Evolutionary conservation across 2,113 vertebrate species (phyloP).

Genomic region (Telmatochromis brachygnathus): DNA sequence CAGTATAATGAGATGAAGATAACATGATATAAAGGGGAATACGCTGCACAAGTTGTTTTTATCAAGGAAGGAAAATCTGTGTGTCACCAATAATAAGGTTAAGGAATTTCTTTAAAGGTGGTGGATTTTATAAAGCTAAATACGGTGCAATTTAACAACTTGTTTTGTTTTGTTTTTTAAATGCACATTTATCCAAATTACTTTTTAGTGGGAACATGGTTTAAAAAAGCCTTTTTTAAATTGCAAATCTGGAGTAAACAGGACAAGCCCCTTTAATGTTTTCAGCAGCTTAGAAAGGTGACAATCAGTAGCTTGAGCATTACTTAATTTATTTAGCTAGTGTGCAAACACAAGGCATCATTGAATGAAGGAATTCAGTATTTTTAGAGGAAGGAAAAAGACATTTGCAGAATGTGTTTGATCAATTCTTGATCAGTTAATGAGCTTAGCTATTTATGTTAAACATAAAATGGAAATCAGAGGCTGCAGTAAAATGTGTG

Average conservation of each 20-base stretch:
- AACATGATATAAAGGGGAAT: background rate
- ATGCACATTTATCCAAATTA: background rate
- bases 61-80: background rate
- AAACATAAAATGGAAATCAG: conserved; percentile 19
- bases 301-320: background rate
- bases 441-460: conserved; percentile 28
- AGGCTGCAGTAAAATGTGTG: background rate
- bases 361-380: background rate
- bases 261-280: background rate
- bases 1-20: background rate
- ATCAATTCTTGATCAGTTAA: conserved; percentile 21
- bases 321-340: background rate
- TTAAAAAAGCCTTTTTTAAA: background rate
- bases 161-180: rapidly evolving
- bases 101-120: background rate
- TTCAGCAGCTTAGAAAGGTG: background rate
- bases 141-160: background rate
- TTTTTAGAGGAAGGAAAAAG: background rate
- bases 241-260: background rate
- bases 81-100: background rate
- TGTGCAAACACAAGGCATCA: background rate
- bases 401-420: background rate
- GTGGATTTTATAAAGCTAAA: background rate
- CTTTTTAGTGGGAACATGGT: background rate
- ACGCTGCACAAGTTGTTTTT: background rate